Conservation (phyloP, 1,140 invertebrate species). For the Trinorchestia longiramus region DNA sequence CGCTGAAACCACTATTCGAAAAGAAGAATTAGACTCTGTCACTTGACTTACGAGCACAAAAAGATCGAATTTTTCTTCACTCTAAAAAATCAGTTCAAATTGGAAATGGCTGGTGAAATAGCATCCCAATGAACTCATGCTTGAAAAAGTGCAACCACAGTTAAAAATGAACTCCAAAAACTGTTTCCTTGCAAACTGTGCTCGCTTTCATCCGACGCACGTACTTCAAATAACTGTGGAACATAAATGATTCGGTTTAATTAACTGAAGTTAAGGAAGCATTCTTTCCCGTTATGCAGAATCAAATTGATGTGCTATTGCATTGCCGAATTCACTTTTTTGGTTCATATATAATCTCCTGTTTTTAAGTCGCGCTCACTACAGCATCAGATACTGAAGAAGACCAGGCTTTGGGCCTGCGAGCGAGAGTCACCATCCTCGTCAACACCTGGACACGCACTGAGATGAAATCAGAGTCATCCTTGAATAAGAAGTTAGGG, state of each 20-base stretch:
- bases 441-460: conserved; percentile 20
- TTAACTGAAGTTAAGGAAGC: background rate
- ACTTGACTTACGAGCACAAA: too few relatives aligned
- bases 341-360: background rate
- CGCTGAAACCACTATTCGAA: too few relatives aligned
- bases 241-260: background rate
- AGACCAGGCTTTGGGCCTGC: background rate
- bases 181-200: background rate
- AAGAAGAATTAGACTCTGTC: too few relatives aligned
- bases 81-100: too few relatives aligned
- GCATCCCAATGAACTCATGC: too few relatives aligned
- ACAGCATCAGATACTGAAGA: background rate
- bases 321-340: background rate
- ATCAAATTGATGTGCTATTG: background rate
- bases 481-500: background rate
- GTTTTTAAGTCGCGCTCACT: background rate
- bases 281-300: background rate
- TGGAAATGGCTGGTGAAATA: too few relatives aligned
- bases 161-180: background rate
- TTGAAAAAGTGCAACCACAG: too few relatives aligned
- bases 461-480: background rate
- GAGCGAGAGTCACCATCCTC: background rate
- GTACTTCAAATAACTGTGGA: conserved; percentile 9
- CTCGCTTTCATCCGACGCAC: background rate
- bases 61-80: too few relatives aligned